These are phyloP conservation scores for Notarius quadriscutis DNA, from an alignment of 2,113 vertebrate species.

Conservation along the genomic window DNA sequence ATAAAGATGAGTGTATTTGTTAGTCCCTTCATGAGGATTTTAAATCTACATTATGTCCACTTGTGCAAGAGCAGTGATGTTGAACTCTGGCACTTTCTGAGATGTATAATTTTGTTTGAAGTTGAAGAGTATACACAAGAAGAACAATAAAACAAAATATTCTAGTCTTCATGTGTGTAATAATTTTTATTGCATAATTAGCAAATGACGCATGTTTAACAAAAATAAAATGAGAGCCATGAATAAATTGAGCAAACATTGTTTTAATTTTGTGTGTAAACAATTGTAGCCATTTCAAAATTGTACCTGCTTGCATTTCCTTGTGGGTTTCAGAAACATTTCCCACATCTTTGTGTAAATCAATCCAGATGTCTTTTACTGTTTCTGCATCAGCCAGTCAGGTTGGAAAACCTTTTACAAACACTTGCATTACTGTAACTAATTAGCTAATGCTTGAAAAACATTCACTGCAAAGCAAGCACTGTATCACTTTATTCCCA, in stretches of 20 bases:
- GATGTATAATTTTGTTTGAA: neutral
- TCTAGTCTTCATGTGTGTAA: neutral
- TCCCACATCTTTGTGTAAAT: neutral
- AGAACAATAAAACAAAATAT: conserved; percentile 10
- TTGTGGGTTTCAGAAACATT: neutral
- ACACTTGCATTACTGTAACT: neutral
- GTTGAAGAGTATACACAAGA: conserved; percentile 1
- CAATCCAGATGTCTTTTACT: neutral
- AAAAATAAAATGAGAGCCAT: neutral
- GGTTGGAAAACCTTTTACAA: neutral
- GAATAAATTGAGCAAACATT: too few relatives aligned
- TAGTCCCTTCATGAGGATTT: neutral
- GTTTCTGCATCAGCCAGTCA: neutral
- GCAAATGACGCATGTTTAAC: neutral
- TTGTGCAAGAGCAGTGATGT: neutral
- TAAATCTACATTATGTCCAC: too few relatives aligned
- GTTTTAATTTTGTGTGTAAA: neutral
- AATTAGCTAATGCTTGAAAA: neutral
- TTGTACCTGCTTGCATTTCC: neutral
- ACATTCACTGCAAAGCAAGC: neutral
- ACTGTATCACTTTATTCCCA: neutral
- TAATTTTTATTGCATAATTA: neutral
- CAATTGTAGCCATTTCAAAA: neutral
- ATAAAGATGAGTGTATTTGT: neutral
- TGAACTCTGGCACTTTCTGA: conserved; percentile 11